Evolutionary conservation across 2,888 invertebrate genomes (phyloP).

Genomic region (Hipparchia semele): DNA sequence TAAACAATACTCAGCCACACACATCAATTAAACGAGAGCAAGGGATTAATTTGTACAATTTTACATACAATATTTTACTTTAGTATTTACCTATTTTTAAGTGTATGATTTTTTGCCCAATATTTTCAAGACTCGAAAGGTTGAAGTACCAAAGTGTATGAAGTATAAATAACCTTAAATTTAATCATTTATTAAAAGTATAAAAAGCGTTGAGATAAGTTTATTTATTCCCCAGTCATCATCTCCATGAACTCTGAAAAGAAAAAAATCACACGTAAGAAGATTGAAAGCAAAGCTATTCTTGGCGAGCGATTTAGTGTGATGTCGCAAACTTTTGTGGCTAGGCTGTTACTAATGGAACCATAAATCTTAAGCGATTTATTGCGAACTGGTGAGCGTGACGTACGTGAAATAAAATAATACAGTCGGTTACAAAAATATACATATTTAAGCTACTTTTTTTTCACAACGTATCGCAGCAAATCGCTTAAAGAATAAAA

Average conservation of each 20-base stretch:
- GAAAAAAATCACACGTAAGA: conserved; percentile 44
- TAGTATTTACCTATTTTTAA: conserved; percentile 45
- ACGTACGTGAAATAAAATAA: background rate
- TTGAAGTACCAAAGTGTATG: conserved; percentile 69
- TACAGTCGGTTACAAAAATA: background rate
- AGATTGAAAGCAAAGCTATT: conserved; percentile 5
- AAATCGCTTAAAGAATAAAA: background rate
- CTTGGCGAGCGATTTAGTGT: conserved; percentile 1
- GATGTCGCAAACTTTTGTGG: conserved; percentile 42
- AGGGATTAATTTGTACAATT: conserved; percentile 76
- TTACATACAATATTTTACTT: conserved; percentile 67
- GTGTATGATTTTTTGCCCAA: conserved; percentile 56
- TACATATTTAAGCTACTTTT: background rate
- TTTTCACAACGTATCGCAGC: background rate
- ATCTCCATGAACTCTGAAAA: conserved; percentile 96
- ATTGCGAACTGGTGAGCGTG: background rate
- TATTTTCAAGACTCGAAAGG: conserved; percentile 70
- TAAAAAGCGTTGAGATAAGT: conserved; percentile 55
- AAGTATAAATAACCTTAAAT: conserved; percentile 62
- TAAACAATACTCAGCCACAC: conserved; percentile 80
- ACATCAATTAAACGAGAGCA: conserved; percentile 76
- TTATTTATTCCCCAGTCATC: conserved; percentile 95
- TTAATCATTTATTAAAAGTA: conserved; percentile 62
- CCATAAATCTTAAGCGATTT: conserved; percentile 5
- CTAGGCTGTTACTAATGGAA: conserved; percentile 2